Evolutionary conservation across 2,797 vertebrate genomes (phyloP).

Genomic region (Cottoperca gobio): DNA sequence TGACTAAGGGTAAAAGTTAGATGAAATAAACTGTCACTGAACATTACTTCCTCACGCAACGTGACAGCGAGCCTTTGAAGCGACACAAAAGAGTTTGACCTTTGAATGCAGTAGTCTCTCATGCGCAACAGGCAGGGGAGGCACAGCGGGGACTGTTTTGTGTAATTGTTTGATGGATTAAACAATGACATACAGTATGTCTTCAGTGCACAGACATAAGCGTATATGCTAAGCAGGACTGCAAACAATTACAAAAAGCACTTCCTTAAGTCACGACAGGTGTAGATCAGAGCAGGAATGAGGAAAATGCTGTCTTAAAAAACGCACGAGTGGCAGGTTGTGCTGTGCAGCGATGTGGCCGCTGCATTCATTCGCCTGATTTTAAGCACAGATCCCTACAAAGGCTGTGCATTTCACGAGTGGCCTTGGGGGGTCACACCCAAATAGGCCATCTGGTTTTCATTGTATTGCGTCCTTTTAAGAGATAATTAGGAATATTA

Average conservation of each 20-base stretch:
- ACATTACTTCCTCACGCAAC: slow-evolving; percentile 48
- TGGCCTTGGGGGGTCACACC: slow-evolving; percentile 61
- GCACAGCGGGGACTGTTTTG: slow-evolving; percentile 57
- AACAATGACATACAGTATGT: slow-evolving; percentile 44
- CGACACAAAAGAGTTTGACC: slow-evolving; percentile 73
- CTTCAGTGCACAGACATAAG: slow-evolving; percentile 30
- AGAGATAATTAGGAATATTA: slow-evolving; percentile 78
- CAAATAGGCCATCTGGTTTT: slow-evolving; percentile 74
- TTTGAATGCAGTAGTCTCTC: slow-evolving; percentile 70
- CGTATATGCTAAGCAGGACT: slow-evolving; percentile 23
- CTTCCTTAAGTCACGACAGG: slow-evolving; percentile 39
- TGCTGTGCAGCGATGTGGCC: slow-evolving; percentile 55
- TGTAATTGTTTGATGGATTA: slow-evolving; percentile 58
- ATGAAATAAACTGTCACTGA: slow-evolving; percentile 53
- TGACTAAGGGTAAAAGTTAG: slow-evolving; percentile 33
- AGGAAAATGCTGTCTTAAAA: slow-evolving; percentile 52
- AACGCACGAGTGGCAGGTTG: slow-evolving; percentile 49
- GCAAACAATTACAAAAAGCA: slow-evolving; percentile 15
- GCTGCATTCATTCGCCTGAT: slow-evolving; percentile 71
- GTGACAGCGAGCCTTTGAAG: slow-evolving; percentile 68
- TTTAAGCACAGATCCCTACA: slow-evolving; percentile 67
- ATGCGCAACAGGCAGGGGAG: slow-evolving; percentile 63
- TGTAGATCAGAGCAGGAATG: slow-evolving; percentile 20
- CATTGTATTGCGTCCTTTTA: slow-evolving; percentile 70
- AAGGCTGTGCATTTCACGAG: slow-evolving; percentile 67